Conservation (phyloP, 2,113 vertebrate genomes). For the Pholis gunnellus region DNA sequence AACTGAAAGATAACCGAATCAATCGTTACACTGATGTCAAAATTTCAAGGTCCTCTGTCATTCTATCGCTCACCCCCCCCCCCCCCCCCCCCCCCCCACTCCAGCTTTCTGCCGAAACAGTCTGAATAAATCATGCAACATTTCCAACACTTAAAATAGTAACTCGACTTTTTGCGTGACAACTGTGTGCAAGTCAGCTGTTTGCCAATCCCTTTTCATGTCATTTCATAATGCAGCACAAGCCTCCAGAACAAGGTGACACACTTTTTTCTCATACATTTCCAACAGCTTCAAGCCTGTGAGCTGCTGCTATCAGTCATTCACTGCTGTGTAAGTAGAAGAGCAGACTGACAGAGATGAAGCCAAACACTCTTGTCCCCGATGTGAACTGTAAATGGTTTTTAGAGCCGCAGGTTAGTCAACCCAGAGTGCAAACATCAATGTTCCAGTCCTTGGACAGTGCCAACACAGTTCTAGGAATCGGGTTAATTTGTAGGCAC, state of each 20-base stretch:
- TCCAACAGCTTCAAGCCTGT: slow-evolving; percentile 11
- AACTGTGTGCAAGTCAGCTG: slow-evolving; percentile 24
- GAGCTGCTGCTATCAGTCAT: slow-evolving; percentile 32
- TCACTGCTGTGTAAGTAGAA: slow-evolving; percentile 18
- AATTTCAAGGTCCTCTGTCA: slow-evolving; percentile 34
- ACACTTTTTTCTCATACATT: slow-evolving; percentile 45
- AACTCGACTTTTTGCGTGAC: slow-evolving; percentile 11
- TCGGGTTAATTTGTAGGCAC: slow-evolving; percentile 40
- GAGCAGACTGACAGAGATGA: slow-evolving; percentile 42
- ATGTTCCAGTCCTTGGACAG: slow-evolving; percentile 62
- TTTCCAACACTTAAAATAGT: slow-evolving; percentile 4
- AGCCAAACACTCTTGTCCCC: slow-evolving; percentile 19
- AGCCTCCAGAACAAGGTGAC: slow-evolving; percentile 21
- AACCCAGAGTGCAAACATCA: slow-evolving; percentile 66
- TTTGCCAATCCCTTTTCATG: slow-evolving; percentile 27
- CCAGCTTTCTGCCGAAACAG: slow-evolving; percentile 4
- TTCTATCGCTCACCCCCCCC: not conserved
- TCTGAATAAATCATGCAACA: slow-evolving; percentile 18
- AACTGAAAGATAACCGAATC: slow-evolving; percentile 46
- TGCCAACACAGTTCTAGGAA: slow-evolving; percentile 63
- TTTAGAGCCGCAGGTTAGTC: slow-evolving; percentile 49
- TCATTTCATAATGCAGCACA: slow-evolving; percentile 25
- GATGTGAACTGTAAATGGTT: slow-evolving; percentile 59
- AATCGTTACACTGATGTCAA: slow-evolving; percentile 22
- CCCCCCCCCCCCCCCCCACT: not conserved